Evolutionary conservation across 2,888 invertebrate genomes (phyloP).

Genomic region (Epirrhoe tristata): DNA sequence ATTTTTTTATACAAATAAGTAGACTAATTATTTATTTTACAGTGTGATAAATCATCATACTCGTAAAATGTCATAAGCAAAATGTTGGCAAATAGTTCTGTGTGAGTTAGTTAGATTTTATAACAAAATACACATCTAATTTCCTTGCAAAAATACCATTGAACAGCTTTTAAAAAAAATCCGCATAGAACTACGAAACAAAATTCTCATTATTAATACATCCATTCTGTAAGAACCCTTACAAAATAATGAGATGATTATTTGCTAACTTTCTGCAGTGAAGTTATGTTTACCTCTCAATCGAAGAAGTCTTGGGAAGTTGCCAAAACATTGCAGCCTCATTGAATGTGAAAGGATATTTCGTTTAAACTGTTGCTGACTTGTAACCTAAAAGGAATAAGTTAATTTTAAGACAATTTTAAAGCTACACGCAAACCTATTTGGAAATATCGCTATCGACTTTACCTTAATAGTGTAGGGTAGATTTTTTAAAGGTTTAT

Average conservation of each 20-base stretch:
- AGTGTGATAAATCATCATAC: too few species aligned
- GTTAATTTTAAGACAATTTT: background rate
- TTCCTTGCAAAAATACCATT: too few species aligned
- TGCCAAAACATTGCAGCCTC: slow-evolving; percentile 33
- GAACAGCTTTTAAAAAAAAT: too few species aligned
- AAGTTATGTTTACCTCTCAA: slow-evolving; percentile 32
- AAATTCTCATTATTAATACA: slow-evolving; percentile 6
- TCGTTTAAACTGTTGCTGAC: slow-evolving; percentile 20
- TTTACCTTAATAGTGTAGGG: too few species aligned
- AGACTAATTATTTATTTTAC: too few species aligned
- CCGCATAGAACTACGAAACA: background rate
- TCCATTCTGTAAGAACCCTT: slow-evolving; percentile 3
- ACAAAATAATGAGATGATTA: slow-evolving; percentile 13
- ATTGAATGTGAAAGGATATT: slow-evolving; percentile 29
- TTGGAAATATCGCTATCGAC: too few species aligned
- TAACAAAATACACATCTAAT: too few species aligned
- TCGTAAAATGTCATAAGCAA: too few species aligned
- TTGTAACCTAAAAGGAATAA: background rate
- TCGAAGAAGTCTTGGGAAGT: slow-evolving; percentile 32
- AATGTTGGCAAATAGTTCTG: too few species aligned
- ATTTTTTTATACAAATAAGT: too few species aligned
- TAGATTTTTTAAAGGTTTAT: too few species aligned
- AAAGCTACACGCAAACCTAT: background rate
- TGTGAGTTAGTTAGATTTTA: too few species aligned
- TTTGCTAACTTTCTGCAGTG: slow-evolving; percentile 26